A percentile compares a stretch with the other conserved stretches of the same genome.
Evolutionary conservation across 2,797 vertebrate genomes (phyloP).

Genomic region (Coranthus polyacanthus): DNA sequence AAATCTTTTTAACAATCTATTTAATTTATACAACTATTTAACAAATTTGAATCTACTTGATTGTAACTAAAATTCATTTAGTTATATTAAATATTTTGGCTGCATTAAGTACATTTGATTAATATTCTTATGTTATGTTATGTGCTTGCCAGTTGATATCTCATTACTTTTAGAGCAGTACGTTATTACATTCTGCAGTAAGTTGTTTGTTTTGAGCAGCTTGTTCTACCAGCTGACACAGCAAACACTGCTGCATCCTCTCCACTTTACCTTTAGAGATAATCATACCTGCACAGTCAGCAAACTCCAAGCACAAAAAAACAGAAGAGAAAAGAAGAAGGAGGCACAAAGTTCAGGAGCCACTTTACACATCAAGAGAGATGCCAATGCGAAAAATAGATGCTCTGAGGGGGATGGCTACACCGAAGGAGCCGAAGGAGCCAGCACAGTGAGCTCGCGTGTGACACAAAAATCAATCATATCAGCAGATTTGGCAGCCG

Average conservation of each 20-base stretch:
- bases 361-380: constrained; percentile 2
- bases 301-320: neutral
- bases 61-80: too few relatives aligned
- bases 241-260: constrained; percentile 30
- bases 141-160: too few relatives aligned
- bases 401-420: constrained; percentile 18
- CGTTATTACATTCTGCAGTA: constrained; percentile 4
- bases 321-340: neutral
- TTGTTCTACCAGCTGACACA: constrained; percentile 24
- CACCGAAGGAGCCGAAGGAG: constrained; percentile 32
- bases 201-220: constrained; percentile 18
- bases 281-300: constrained; percentile 32
- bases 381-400: constrained; percentile 16
- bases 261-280: constrained; percentile 24
- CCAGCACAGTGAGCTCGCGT: neutral
- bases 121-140: too few relatives aligned
- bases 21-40: too few relatives aligned
- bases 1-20: too few relatives aligned
- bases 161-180: too few relatives aligned
- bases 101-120: too few relatives aligned
- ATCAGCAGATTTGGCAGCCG: constrained; percentile 62
- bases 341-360: constrained; percentile 20
- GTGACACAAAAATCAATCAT: constrained; percentile 66
- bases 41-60: too few relatives aligned
- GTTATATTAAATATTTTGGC: too few relatives aligned